phyloP scores from a whole-genome alignment of 2,113 vertebrate genomes.

The Coreoperca whiteheadi region DNA sequence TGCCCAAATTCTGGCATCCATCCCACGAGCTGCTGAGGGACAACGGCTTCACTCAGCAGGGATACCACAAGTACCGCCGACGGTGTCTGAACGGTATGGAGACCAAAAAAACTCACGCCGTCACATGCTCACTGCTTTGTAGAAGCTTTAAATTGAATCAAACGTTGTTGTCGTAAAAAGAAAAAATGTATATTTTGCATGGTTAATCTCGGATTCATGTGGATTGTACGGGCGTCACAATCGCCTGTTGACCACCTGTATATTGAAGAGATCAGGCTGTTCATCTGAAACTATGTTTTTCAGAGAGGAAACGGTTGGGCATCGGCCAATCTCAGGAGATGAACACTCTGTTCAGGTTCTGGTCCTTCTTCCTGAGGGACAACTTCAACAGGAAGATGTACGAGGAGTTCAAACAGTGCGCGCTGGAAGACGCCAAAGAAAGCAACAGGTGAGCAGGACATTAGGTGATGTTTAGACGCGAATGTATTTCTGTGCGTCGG shows the following conservation, averaged over 20 bases:
- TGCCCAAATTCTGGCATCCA: slow-evolving; percentile 96
- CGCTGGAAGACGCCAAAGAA: slow-evolving; percentile 94
- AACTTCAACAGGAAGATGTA: slow-evolving; percentile 99
- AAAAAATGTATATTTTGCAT: too few relatives aligned
- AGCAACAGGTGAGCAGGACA: slow-evolving; percentile 90
- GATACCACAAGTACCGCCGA: slow-evolving; percentile 94
- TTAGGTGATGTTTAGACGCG: neutral
- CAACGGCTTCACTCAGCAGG: slow-evolving; percentile 97
- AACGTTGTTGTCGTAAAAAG: too few relatives aligned
- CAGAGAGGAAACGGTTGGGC: slow-evolving; percentile 95
- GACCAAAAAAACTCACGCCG: neutral
- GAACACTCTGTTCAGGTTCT: slow-evolving; percentile 98
- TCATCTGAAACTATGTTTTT: neutral
- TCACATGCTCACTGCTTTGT: neutral
- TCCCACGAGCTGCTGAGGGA: slow-evolving; percentile 95
- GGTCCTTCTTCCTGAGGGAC: slow-evolving; percentile 98
- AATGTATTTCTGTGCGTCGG: neutral
- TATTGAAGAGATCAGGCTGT: neutral
- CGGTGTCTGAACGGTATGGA: slow-evolving; percentile 90
- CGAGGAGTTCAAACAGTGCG: slow-evolving; percentile 93
- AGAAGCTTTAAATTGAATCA: too few relatives aligned
- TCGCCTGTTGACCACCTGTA: neutral
- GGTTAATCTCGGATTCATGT: too few relatives aligned
- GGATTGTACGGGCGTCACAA: neutral
- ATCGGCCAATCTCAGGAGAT: slow-evolving; percentile 97